Percentiles rank a stretch among this genome's conserved stretches.
These are phyloP conservation scores for Drosophila chauvacae DNA, from an alignment of 1,140 invertebrate species.

Conservation along the genomic window DNA sequence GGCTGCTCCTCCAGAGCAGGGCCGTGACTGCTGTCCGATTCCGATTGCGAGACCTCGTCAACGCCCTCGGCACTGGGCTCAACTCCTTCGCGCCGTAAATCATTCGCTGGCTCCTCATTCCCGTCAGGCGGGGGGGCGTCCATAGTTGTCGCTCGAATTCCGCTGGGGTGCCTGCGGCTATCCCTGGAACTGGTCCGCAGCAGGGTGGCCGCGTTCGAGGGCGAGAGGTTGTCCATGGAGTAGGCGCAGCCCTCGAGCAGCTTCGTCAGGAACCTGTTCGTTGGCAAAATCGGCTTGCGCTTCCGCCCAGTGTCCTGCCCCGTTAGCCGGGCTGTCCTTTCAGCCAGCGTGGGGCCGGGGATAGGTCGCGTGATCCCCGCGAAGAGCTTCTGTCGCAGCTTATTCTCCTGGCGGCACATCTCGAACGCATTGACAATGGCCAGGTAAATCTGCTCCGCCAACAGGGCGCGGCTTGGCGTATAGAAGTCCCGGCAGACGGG, in stretches of 20 bases:
- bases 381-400: conserved; percentile 73
- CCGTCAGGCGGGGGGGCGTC: conserved; percentile 13
- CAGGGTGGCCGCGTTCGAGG: conserved; percentile 51
- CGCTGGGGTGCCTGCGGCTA: conserved; percentile 22
- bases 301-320: conserved; percentile 64
- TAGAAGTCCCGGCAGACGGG: conserved; percentile 87
- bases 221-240: conserved; percentile 83
- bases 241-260: conserved; percentile 82
- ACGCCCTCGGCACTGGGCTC: conserved; percentile 16
- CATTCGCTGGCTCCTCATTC: conserved; percentile 45
- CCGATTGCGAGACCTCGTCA: conserved; percentile 20
- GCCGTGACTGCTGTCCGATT: conserved; percentile 35
- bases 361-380: conserved; percentile 53
- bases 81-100: conserved; percentile 41
- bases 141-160: conserved; percentile 20
- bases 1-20: background rate
- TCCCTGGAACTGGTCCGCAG: conserved; percentile 36
- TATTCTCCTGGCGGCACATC: conserved; percentile 69
- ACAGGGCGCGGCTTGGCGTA: conserved; percentile 62
- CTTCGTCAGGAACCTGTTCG: conserved; percentile 85
- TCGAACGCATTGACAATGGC: conserved; percentile 85
- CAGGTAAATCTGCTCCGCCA: conserved; percentile 85
- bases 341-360: conserved; percentile 1
- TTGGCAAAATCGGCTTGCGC: conserved; percentile 45
- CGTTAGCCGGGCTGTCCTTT: background rate